phyloP scores from a whole-genome alignment of 2,888 invertebrate genomes.

The Andricus curvator region DNA sequence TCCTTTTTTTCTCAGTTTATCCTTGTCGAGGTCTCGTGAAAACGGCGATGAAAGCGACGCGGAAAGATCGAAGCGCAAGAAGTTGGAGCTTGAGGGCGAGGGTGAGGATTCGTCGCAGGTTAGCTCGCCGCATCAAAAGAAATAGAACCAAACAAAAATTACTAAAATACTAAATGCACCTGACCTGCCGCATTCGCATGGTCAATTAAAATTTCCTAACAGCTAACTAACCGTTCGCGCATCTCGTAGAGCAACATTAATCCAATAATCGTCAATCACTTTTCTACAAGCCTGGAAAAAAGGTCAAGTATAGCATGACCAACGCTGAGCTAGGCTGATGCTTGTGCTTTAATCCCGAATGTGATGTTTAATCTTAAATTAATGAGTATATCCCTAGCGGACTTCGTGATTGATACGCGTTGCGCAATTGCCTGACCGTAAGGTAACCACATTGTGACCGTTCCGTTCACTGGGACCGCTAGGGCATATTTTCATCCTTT shows the following conservation, averaged over 20 bases:
- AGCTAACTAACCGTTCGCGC: slow-evolving; percentile 67
- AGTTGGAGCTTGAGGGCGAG: slow-evolving; percentile 75
- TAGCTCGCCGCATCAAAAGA: slow-evolving; percentile 71
- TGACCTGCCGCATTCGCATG: slow-evolving; percentile 66
- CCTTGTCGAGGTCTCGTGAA: slow-evolving; percentile 71
- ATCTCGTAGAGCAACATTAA: slow-evolving; percentile 65
- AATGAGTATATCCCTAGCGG: too few species aligned
- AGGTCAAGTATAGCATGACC: slow-evolving; percentile 75
- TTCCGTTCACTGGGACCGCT: too few species aligned
- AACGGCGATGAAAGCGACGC: slow-evolving; percentile 72
- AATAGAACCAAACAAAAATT: slow-evolving; percentile 56
- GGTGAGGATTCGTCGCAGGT: slow-evolving; percentile 77
- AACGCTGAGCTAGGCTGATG: slow-evolving; percentile 47
- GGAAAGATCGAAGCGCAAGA: slow-evolving; percentile 74
- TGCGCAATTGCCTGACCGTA: too few species aligned
- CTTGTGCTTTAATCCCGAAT: background rate
- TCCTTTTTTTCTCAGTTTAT: slow-evolving; percentile 64
- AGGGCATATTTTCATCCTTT: too few species aligned
- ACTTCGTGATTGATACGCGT: too few species aligned
- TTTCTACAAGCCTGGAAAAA: slow-evolving; percentile 67
- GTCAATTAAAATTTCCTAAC: slow-evolving; percentile 52
- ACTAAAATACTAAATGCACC: slow-evolving; percentile 44
- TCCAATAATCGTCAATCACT: slow-evolving; percentile 61
- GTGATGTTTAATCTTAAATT: background rate
- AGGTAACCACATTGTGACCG: too few species aligned